Conservation (phyloP, 2,113 vertebrate genomes). For the Dolichotis patagonum region DNA sequence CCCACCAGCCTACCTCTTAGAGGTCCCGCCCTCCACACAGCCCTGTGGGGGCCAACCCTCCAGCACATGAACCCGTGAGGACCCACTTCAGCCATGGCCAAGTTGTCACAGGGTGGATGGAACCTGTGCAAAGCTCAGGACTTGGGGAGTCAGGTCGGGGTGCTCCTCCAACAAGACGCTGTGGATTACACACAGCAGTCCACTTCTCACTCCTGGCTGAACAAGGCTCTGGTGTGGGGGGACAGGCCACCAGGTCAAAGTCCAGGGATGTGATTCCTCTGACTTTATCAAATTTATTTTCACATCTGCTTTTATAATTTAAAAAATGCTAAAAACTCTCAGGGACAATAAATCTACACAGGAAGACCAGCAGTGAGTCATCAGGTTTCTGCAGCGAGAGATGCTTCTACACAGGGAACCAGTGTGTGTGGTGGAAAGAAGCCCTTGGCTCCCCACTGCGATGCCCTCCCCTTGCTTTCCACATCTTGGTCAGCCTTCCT, state of each 20-base stretch:
- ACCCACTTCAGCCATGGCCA: background rate
- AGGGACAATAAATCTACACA: background rate
- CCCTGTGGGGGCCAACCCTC: background rate
- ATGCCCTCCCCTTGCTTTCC: accelerated
- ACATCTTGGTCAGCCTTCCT: background rate
- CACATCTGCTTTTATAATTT: background rate
- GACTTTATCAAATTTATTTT: background rate
- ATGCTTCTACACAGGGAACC: background rate
- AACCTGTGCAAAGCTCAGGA: background rate
- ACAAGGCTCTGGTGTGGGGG: accelerated
- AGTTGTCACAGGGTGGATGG: background rate
- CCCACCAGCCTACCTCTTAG: background rate
- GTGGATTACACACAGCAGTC: background rate
- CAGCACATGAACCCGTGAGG: background rate
- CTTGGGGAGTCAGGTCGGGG: background rate
- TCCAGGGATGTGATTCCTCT: background rate
- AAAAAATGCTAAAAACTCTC: background rate
- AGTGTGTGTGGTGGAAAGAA: accelerated
- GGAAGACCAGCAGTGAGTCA: background rate
- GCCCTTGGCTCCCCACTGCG: accelerated
- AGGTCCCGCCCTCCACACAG: background rate
- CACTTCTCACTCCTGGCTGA: background rate
- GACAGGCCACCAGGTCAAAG: background rate
- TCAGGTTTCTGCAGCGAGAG: background rate
- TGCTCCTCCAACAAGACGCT: background rate